Base-by-base conservation (phyloP, 2,113 vertebrate species). In the Gobio gobio region DNA sequence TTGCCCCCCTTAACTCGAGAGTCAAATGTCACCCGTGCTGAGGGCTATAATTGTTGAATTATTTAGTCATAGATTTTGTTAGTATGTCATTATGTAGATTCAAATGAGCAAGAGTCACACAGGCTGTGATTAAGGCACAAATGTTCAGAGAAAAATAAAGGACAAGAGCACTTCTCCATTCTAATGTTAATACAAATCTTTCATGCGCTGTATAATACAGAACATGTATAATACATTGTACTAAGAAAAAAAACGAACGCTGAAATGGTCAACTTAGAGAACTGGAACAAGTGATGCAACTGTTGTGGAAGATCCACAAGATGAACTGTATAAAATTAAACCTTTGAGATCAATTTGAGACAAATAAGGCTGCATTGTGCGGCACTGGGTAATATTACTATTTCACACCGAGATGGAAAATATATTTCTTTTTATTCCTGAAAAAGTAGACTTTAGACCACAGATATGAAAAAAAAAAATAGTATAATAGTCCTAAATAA, bases 281-380 rank as follows among this genome's bases (percentile, higher is more conserved):
- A 74, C 45, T 16, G 63, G 43, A 73, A 22, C 3, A 79, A 77
- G 76, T 79, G 82, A 87, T 83, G 75, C 66, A 87, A 84, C 82
- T 33, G 3, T n/a, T 54, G 70, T 72, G 78, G 82, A 83, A 83
- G 33, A 36, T 59, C 73, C 20, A 74, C n/a, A 14, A 51, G 74
- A 76, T 76, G 49, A 54, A 76, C 49, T 18, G 47, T 54, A 24
- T 33, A 29, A 54, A 76, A 76, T 54, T 54, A 54, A 76, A 76
- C 47, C 47, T 82, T 16, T 24, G 45, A 70, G 80, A 77, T 63
- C 20, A 54, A 63, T 61, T 43, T 75, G 16, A 74, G 45, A 26
- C n/a, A 63, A 24, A 26, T 29, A 83, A 40, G 56, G 12, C 26
- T 36, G 58, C 13, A 47, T n/a, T 77, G 56, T 26, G 56, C 33